Base-by-base conservation (phyloP, 2,888 invertebrate genomes). In the Rhynchonema sp. region DNA sequence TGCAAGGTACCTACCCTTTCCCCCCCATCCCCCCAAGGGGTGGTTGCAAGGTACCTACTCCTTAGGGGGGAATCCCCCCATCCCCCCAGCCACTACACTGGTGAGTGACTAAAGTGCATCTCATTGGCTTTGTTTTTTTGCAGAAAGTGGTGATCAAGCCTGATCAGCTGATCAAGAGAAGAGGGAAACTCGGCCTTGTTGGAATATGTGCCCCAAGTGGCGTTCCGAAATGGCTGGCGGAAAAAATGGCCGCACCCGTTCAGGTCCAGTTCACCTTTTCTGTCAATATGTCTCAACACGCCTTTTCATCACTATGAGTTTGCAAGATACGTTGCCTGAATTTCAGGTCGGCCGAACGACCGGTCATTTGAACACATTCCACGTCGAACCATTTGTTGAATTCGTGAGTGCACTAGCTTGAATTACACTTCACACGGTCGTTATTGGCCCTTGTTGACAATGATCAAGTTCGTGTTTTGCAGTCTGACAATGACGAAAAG, bases 141-240 rank as follows among this genome's bases (percentile, higher is more conserved):
- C 77, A 87, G 86, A 82, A 85, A 77, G 79, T 96, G 66, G 96
- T 98, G 2, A 94, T 90, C n/a, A 98, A 98, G 74, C 96, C 96
- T 0, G 98, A 98, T 77, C 98, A 98, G 79, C 79, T 98, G 76
- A 98, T 98, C 74, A 98, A 98, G 75, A 81, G 98, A 30, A 83
- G 98, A 60, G 98, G 98, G 60, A 98, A 98, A 76, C 81, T 98
- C 60, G 94, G 96, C 0, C 79, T 98, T 58, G 92, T 98, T 66
- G 88, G 91, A 66, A 91, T 96, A 6, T 92, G 94, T 74, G 85
- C 85, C 68, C 80, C 86, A 6, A 79, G 80, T 0, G 82, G 83
- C 28, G 87, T 87, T 25, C 81, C 87, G 69, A 75, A 83, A 74
- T 98, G 96, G 94, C 81, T 98, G 59, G 76, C 77, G 30, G 86